Evolutionary conservation across 2,888 invertebrate genomes (phyloP), one percentile per base, ranked within the genome.

Genomic region (Lordiphosa fenestrarum): DNA sequence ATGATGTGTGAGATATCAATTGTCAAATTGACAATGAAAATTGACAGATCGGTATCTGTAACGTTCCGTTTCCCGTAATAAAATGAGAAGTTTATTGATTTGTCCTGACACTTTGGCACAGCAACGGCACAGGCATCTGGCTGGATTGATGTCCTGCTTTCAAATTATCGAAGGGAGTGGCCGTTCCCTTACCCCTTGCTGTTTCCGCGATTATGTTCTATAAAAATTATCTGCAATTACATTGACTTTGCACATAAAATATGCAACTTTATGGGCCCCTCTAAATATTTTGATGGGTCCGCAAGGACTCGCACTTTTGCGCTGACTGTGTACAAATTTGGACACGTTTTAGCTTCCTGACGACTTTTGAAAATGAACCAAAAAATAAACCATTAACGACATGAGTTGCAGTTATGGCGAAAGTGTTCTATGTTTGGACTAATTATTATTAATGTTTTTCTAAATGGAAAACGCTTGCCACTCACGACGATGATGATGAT

Each of bases 81-180:
- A 87, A 87, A 87, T 87, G 76, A 74, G 74, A 85, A 83, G 86
- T 87, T 87, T 87, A 87, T 87, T 87, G 87, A 87, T 87, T 87
- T 87, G 87, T 87, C 87, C 72, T 87, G 87, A 87, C 87, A 87
- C 71, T 62, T 82, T 75, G 55, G 81, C 81, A 61, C 36, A 21
- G 71, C 15, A 15, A 35, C 25, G 37, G 39, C 37, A 44, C 50
- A 37, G 54, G 54, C 54, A 39, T 19, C 55, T 40, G 47, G 53
- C 54, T 55, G 53, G 71, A 75, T 73, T 75, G 80, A 70, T 72
- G 56, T 40, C 23, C 55, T 54, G 53, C 61, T 49, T 56, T 30
- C 41, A 59, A 39, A 78, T 77, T 74, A 72, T 74, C 74, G 65
- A 69, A 67, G 81, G 81, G 71, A 57, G 75, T 73, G 76, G 58